A percentile compares a stretch with the other conserved stretches of the same genome.
phyloP scores from a whole-genome alignment of 92 coral and sea anemone species.

The Ricordea florida region DNA sequence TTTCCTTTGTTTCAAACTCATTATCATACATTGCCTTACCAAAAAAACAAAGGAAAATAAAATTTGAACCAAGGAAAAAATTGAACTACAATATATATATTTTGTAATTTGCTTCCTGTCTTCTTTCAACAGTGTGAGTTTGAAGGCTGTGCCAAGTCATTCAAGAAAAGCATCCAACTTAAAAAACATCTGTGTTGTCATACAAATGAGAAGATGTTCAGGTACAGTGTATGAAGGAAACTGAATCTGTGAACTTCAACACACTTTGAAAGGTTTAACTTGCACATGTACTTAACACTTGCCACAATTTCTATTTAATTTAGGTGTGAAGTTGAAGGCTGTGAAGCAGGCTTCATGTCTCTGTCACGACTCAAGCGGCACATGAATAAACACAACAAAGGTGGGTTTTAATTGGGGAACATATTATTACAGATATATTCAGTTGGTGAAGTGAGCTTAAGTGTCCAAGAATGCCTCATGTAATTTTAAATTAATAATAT shows the following conservation, averaged over 20 bases:
- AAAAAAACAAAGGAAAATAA: too few species aligned
- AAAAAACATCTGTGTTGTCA: constrained; percentile 67
- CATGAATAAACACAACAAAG: constrained; percentile 71
- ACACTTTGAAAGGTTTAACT: background rate
- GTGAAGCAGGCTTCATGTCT: constrained; percentile 47
- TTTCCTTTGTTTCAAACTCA: too few species aligned
- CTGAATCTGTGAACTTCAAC: background rate
- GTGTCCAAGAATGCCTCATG: too few species aligned
- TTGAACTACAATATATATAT: background rate
- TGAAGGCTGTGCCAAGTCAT: constrained; percentile 77
- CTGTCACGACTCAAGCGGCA: constrained; percentile 49
- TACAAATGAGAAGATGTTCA: constrained; percentile 39
- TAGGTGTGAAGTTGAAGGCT: constrained; percentile 82
- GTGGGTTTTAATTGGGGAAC: background rate
- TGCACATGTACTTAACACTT: background rate
- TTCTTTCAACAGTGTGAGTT: constrained; percentile 65
- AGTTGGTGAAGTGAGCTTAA: too few species aligned
- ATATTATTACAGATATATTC: background rate
- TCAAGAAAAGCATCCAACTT: constrained; percentile 76
- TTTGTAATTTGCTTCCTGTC: background rate
- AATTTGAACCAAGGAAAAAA: too few species aligned
- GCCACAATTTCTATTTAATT: background rate
- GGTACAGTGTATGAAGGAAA: constrained; percentile 2
- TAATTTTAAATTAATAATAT: too few species aligned
- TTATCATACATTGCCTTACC: too few species aligned